phyloP scores from a whole-genome alignment of 2,797 vertebrate species.

The Amphiprion clarkii region DNA sequence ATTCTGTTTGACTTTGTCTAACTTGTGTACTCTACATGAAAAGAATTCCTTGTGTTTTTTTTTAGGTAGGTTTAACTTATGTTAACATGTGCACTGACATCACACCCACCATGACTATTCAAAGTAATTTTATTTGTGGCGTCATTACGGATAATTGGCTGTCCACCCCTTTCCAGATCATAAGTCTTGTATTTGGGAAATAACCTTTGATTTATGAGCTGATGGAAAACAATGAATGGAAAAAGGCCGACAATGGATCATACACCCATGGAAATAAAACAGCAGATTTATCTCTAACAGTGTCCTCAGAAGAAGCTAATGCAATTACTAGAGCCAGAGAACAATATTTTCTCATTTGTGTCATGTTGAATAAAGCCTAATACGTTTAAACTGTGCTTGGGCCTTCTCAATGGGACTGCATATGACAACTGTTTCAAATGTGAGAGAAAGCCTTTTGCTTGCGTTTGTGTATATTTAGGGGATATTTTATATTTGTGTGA shows the following conservation, averaged over 20 bases:
- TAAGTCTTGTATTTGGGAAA: neutral
- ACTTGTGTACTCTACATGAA: neutral
- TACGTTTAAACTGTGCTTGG: conserved; percentile 10
- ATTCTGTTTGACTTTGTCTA: neutral
- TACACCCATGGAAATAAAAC: neutral
- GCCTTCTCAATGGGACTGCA: neutral
- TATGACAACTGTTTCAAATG: conserved; percentile 6
- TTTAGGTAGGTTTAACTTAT: too few species aligned
- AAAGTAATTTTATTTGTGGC: neutral
- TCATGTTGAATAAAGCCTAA: neutral
- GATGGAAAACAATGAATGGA: conserved; percentile 1
- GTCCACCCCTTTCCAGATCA: neutral
- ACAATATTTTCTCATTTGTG: conserved; percentile 28
- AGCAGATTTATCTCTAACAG: conserved; percentile 8
- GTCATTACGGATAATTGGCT: neutral
- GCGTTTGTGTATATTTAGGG: neutral
- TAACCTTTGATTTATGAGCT: neutral
- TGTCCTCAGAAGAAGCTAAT: conserved; percentile 21
- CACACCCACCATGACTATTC: neutral
- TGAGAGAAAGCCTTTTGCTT: neutral
- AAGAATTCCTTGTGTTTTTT: neutral
- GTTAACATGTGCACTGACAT: neutral
- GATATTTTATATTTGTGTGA: neutral
- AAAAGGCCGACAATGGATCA: neutral
- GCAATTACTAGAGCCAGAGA: neutral